Conservation (phyloP, 2,888 invertebrate species). For the Philereme transversata region DNA sequence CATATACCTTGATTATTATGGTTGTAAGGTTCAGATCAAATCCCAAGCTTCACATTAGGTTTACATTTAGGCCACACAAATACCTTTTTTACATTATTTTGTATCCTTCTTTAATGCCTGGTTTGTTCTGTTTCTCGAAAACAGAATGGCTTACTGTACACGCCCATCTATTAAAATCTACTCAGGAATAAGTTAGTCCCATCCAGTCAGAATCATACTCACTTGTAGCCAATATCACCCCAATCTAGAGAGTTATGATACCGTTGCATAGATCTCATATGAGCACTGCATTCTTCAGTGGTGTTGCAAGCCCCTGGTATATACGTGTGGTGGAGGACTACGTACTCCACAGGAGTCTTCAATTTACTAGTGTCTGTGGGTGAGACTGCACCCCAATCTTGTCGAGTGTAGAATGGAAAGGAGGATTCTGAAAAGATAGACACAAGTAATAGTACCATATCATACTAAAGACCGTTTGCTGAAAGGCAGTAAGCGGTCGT, state of each 20-base stretch:
- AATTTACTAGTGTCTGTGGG: slow-evolving; percentile 74
- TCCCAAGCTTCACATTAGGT: too few species aligned
- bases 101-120: too few species aligned
- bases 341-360: slow-evolving; percentile 85
- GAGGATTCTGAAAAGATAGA: slow-evolving; percentile 20
- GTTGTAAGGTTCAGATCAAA: too few species aligned
- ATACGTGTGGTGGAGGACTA: slow-evolving; percentile 89
- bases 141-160: too few species aligned
- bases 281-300: slow-evolving; percentile 74
- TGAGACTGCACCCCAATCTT: slow-evolving; percentile 84
- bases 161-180: too few species aligned
- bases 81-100: too few species aligned
- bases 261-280: slow-evolving; percentile 87
- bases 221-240: slow-evolving; percentile 88
- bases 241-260: slow-evolving; percentile 85
- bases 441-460: not conserved
- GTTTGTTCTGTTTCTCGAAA: too few species aligned
- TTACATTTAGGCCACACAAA: too few species aligned
- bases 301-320: slow-evolving; percentile 85
- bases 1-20: too few species aligned
- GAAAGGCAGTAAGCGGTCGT: too few species aligned
- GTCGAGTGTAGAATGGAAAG: slow-evolving; percentile 61
- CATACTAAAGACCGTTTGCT: too few species aligned
- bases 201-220: slow-evolving; percentile 39
- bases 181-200: too few species aligned